phyloP scores from a whole-genome alignment of 2,113 vertebrate genomes.

The Tonatia bakeri region DNA sequence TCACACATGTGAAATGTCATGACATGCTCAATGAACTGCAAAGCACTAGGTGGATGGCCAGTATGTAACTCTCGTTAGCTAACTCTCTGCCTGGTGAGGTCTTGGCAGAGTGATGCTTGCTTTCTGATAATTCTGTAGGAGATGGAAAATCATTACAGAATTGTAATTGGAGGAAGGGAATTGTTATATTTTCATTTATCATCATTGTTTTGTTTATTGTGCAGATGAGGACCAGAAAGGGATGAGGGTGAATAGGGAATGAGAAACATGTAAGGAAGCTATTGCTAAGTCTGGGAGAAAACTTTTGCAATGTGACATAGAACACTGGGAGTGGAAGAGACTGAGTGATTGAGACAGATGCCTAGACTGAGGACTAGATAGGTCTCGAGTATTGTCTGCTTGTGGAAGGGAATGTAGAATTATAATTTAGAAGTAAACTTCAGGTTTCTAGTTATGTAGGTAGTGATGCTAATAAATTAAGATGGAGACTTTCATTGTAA shows the following conservation, averaged over 20 bases:
- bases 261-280: not conserved
- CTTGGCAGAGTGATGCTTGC: not conserved
- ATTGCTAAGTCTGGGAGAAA: not conserved
- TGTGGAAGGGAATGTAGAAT: not conserved
- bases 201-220: not conserved
- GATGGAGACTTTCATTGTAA: not conserved
- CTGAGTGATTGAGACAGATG: not conserved
- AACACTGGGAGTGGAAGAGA: not conserved
- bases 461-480: not conserved
- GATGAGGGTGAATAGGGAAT: not conserved
- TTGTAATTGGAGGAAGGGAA: not conserved
- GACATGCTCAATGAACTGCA: not conserved
- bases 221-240: not conserved
- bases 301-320: not conserved
- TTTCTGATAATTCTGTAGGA: not conserved
- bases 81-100: rapidly evolving
- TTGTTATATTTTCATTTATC: not conserved
- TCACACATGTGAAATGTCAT: not conserved
- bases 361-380: not conserved
- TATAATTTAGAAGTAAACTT: not conserved
- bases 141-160: not conserved
- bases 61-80: not conserved
- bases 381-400: not conserved
- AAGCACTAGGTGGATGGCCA: not conserved
- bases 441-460: not conserved